Evolutionary conservation across 1,140 invertebrate genomes (phyloP).

Genomic region (Cryptotermes secundus): DNA sequence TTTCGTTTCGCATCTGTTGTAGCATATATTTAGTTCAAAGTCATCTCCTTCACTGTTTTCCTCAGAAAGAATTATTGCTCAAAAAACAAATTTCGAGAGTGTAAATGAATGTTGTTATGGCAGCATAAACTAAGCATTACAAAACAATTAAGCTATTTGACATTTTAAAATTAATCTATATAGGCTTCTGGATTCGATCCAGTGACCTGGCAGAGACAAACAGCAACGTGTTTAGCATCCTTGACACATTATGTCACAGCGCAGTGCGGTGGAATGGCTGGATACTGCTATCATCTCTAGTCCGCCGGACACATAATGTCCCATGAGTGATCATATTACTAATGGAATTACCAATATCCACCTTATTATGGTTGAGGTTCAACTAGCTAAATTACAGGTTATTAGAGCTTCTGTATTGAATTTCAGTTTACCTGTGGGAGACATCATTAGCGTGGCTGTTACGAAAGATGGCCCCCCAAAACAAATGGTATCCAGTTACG

Average conservation of each 20-base stretch:
- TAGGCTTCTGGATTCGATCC: not conserved
- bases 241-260: not conserved
- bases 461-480: not conserved
- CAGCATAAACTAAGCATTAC: too few relatives aligned
- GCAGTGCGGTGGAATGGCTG: not conserved
- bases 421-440: conserved; percentile 14
- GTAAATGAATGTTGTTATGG: too few relatives aligned
- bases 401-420: not conserved
- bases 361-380: conserved; percentile 10
- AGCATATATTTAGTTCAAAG: too few relatives aligned
- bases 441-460: not conserved
- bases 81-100: too few relatives aligned
- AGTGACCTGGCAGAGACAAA: not conserved
- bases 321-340: conserved; percentile 1
- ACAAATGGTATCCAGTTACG: not conserved
- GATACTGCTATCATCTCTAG: not conserved
- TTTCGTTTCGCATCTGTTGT: too few relatives aligned
- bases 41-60: too few relatives aligned
- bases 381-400: conserved; percentile 1
- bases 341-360: not conserved
- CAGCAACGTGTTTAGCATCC: not conserved
- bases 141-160: too few relatives aligned
- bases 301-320: not conserved
- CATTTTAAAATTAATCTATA: too few relatives aligned
- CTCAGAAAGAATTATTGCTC: too few relatives aligned